Percentiles rank a stretch among this genome's conserved stretches.
phyloP scores from a whole-genome alignment of 2,888 invertebrate genomes.

The Halictus ligatus region DNA sequence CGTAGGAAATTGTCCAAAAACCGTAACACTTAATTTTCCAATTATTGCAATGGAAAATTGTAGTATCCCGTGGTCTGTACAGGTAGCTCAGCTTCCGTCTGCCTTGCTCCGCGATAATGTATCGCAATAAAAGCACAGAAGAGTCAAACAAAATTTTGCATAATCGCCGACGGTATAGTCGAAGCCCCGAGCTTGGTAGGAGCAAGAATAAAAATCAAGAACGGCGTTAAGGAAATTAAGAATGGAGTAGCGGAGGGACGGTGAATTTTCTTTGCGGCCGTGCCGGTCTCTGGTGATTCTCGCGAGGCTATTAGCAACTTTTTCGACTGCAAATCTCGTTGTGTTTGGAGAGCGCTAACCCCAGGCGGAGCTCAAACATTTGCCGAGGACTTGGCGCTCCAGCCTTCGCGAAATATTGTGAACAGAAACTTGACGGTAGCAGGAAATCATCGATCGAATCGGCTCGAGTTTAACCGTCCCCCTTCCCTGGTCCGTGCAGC shows the following conservation, averaged over 20 bases:
- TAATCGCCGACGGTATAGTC: background rate
- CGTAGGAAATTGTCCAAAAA: background rate
- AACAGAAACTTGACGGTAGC: conserved; percentile 3
- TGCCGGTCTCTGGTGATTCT: background rate
- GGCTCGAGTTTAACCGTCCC: background rate
- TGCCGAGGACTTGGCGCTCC: conserved; percentile 22
- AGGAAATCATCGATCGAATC: conserved; percentile 13
- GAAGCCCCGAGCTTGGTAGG: background rate
- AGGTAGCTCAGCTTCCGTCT: background rate
- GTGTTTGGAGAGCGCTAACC: conserved; percentile 28
- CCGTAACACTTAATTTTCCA: background rate
- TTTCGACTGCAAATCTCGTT: conserved; percentile 24
- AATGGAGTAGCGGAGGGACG: background rate
- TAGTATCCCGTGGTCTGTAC: background rate
- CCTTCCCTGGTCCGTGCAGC: background rate
- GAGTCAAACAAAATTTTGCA: background rate
- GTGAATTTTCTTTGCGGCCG: background rate
- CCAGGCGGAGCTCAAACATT: conserved; percentile 18
- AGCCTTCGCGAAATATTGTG: conserved; percentile 15
- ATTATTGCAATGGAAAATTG: background rate
- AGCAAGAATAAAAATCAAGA: background rate
- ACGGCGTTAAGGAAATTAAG: conserved; percentile 7
- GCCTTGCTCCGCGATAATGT: background rate
- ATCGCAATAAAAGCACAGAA: background rate
- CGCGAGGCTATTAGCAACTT: conserved; percentile 25